phyloP scores from a whole-genome alignment of 2,888 invertebrate genomes.

The Caenorhabditis macrosperma region DNA sequence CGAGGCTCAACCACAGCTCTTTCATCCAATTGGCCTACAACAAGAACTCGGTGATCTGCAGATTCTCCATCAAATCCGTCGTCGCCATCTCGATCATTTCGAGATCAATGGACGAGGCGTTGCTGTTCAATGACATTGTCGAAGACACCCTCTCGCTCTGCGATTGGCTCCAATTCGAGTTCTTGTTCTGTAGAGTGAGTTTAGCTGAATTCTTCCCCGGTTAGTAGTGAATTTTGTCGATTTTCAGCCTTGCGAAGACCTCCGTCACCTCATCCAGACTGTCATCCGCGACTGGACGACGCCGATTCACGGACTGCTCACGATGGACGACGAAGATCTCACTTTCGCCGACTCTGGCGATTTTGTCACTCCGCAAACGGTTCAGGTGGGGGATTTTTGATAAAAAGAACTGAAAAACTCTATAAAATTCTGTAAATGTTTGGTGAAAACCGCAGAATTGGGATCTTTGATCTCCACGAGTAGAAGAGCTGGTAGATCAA shows the following conservation, averaged over 20 bases:
- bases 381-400: too few species aligned
- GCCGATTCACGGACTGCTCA: constrained; percentile 25
- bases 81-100: constrained; percentile 63
- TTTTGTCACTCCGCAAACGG: too few species aligned
- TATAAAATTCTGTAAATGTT: too few species aligned
- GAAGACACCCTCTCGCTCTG: constrained; percentile 62
- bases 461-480: too few species aligned
- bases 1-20: constrained; percentile 50
- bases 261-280: constrained; percentile 58
- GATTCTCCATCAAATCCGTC: constrained; percentile 69
- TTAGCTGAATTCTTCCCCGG: too few species aligned
- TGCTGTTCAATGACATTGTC: constrained; percentile 53
- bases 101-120: constrained; percentile 3
- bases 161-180: constrained; percentile 72
- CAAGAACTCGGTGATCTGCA: constrained; percentile 70
- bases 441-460: too few species aligned
- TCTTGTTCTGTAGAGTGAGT: constrained; percentile 67
- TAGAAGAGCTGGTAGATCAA: too few species aligned
- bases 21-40: constrained; percentile 72
- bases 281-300: constrained; percentile 41
- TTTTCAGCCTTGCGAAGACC: constrained; percentile 71
- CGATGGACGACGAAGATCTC: constrained; percentile 34
- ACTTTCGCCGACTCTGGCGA: constrained; percentile 29
- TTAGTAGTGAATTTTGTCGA: background rate
- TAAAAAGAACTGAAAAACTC: too few species aligned